Evolutionary conservation across 1,140 invertebrate species (phyloP), one percentile per base, ranked within the genome.

Genomic region (Solen grandis): DNA sequence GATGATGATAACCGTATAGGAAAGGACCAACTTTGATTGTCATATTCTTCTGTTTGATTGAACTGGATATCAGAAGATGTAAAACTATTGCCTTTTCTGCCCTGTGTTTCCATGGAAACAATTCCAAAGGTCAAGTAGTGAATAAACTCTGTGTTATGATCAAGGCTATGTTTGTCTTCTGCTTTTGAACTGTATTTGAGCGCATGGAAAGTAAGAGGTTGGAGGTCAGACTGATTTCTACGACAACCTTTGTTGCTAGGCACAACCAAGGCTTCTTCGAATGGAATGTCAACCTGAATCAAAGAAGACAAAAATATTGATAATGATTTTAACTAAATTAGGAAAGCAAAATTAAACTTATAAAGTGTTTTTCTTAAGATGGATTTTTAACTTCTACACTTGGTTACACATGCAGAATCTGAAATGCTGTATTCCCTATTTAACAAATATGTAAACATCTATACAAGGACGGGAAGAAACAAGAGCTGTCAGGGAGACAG

Each of bases 11-110:
- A 29, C 77, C 89, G 82, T 0, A 88, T 66, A 25, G 89, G 89
- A 60, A 84, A 60, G 66, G 87, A 87, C 89, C 89, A 90, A 62
- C 81, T n/a, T n/a, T n/a, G n/a, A n/a, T n/a, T n/a, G n/a, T n/a
- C n/a, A n/a, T n/a, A n/a, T n/a, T n/a, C n/a, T n/a, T n/a, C n/a
- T n/a, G n/a, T n/a, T n/a, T n/a, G n/a, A n/a, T n/a, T n/a, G n/a
- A n/a, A n/a, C n/a, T n/a, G n/a, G n/a, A n/a, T n/a, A n/a, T n/a
- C n/a, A n/a, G n/a, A n/a, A n/a, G n/a, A n/a, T n/a, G n/a, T n/a
- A n/a, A n/a, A n/a, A n/a, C n/a, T 46, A 5, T 10, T 27, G 25
- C 19, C n/a, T 38, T 5, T 73, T 62, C 31, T 60, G 5, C 8
- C 22, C 57, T 10, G 14, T 2, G n/a, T 25, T 0, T 70, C 46